These are phyloP conservation scores for Oxycera nigricornis DNA, from an alignment of 2,888 invertebrate species.

Conservation along the genomic window DNA sequence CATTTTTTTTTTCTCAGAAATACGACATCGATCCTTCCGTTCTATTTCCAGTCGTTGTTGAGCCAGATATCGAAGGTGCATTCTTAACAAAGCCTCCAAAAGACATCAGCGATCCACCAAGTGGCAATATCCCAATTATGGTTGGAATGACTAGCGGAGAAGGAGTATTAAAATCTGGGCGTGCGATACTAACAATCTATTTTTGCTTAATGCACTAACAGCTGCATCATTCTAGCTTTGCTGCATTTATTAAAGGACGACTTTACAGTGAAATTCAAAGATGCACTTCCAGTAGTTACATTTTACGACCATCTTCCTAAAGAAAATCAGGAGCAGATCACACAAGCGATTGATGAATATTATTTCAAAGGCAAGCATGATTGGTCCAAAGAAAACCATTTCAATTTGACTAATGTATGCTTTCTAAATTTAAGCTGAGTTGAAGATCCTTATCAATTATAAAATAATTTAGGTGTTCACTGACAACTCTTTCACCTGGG, in stretches of 20 bases:
- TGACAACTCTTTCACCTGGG: background rate
- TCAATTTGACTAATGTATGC: slow-evolving; percentile 18
- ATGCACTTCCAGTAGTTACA: background rate
- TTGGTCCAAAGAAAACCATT: slow-evolving; percentile 19
- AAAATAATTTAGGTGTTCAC: background rate
- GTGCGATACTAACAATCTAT: background rate
- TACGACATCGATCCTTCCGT: slow-evolving; percentile 13
- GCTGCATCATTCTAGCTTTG: background rate
- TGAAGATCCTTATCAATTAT: background rate
- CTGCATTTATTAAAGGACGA: slow-evolving; percentile 5
- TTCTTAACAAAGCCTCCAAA: background rate
- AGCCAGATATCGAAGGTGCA: background rate
- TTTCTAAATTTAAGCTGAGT: background rate
- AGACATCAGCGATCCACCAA: background rate
- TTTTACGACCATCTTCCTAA: background rate
- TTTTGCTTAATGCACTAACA: background rate
- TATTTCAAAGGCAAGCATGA: slow-evolving; percentile 21
- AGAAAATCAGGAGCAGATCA: background rate
- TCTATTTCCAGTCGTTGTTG: background rate
- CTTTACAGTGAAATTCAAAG: background rate
- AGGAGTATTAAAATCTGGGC: slow-evolving; percentile 23
- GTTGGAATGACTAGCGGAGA: slow-evolving; percentile 6
- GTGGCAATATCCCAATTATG: background rate
- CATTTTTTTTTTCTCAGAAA: too few relatives aligned
- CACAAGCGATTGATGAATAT: background rate